Conservation (phyloP, 2,113 vertebrate species). For the Patagioenas fasciata region DNA sequence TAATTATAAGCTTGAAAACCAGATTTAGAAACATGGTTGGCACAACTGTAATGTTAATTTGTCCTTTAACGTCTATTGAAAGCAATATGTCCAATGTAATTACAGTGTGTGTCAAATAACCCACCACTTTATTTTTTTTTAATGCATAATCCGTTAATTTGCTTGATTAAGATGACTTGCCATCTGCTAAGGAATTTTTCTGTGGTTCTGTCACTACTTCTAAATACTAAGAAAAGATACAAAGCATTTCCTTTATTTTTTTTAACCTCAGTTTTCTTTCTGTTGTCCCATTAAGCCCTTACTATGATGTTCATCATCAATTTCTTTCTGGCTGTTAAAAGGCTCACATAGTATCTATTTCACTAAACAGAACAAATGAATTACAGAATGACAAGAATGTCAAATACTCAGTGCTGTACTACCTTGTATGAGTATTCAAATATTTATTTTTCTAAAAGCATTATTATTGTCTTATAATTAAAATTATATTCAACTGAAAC, state of each 20-base stretch:
- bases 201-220: conserved; percentile 4
- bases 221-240: conserved; percentile 52
- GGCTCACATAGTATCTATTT: neutral
- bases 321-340: conserved; percentile 15
- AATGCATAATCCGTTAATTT: conserved; percentile 76
- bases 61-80: conserved; percentile 80
- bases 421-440: neutral
- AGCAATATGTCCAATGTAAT: conserved; percentile 80
- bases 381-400: neutral
- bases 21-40: conserved; percentile 72
- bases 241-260: conserved; percentile 50
- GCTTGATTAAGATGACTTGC: conserved; percentile 76
- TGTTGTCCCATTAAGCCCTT: conserved; percentile 17
- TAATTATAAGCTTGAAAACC: conserved; percentile 75
- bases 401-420: neutral
- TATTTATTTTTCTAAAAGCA: conserved; percentile 27
- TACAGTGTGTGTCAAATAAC: conserved; percentile 78
- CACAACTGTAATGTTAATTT: conserved; percentile 78
- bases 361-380: neutral
- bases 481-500: neutral
- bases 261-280: conserved; percentile 22
- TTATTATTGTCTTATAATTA: neutral
- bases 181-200: conserved; percentile 79
- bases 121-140: conserved; percentile 69
- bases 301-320: neutral